Evolutionary conservation across 2,888 invertebrate species (phyloP).

Genomic region (Autographa pulchrina): DNA sequence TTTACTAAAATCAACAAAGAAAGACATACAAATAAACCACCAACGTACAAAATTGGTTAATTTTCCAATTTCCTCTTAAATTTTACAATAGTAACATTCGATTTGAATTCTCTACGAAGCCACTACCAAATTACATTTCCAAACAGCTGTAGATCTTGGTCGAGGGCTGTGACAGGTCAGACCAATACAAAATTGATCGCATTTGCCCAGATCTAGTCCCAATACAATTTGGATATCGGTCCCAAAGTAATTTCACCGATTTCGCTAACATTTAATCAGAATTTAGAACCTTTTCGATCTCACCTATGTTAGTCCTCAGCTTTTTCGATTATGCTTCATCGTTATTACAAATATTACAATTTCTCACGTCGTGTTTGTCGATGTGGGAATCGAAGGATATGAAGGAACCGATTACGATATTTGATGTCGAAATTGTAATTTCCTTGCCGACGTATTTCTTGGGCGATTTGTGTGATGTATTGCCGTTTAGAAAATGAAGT

Average conservation of each 20-base stretch:
- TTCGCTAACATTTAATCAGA: slow-evolving; percentile 42
- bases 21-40: too few relatives aligned
- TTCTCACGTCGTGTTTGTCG: slow-evolving; percentile 9
- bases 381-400: slow-evolving; percentile 10
- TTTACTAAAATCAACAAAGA: too few relatives aligned
- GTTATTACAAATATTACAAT: slow-evolving; percentile 6
- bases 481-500: background rate
- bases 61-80: background rate
- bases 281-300: slow-evolving; percentile 28
- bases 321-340: slow-evolving; percentile 34
- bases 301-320: slow-evolving; percentile 6
- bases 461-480: background rate
- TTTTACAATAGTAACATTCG: background rate
- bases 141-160: slow-evolving; percentile 19
- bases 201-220: slow-evolving; percentile 29
- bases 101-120: background rate
- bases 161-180: slow-evolving; percentile 33
- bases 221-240: slow-evolving; percentile 50
- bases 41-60: background rate
- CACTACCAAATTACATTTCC: slow-evolving; percentile 24
- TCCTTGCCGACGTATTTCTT: background rate
- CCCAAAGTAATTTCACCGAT: slow-evolving; percentile 42
- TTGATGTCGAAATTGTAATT: slow-evolving; percentile 11
- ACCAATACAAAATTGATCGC: slow-evolving; percentile 43
- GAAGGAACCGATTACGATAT: background rate